Evolutionary conservation across 1,140 invertebrate species (phyloP), one percentile per base, ranked within the genome.

Genomic region (Bombus confusus): DNA sequence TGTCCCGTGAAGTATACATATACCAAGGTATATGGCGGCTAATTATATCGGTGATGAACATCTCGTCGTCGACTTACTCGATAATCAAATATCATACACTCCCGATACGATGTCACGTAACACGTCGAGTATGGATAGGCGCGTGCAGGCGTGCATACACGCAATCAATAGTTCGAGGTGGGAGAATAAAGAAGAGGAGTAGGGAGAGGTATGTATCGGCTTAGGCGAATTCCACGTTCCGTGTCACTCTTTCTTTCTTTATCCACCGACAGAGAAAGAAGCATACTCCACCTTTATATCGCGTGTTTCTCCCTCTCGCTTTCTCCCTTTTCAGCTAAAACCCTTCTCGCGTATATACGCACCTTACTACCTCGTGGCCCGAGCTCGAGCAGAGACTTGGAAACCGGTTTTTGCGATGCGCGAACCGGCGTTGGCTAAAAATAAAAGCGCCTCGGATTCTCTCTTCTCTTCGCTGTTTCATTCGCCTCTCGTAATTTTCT

Each of bases 331-430:
- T 73, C 76, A 71, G 28, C 74, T 57, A 74, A 86, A 86, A 86
- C 87, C 88, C 79, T 89, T 83, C 41, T 74, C 83, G 73, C 52
- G 81, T 64, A 75, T 86, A 88, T 88, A 84, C 89, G 86, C 89
- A 82, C 74, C 69, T 89, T 73, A n/a, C 59, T 62, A 85, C 84
- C 85, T 72, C 85, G 85, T 87, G 86, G 83, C 79, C 85, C 79
- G 59, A 41, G 57, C 25, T 59, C 41, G 34, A 41, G 39, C 28
- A 71, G 69, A 71, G 68, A 80, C 88, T 88, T 69, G 84, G 88
- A 43, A 93, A 94, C 93, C 93, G 93, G 93, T 94, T 94, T 91
- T 92, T 90, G 88, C 85, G 86, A 87, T 83, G 85, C 85, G 76
- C 86, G 76, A 87, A 89, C 82, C 86, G 74, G 79, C 80, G 73